These are phyloP conservation scores for Poeciliopsis gracilis DNA, from an alignment of 2,797 vertebrate genomes.

Conservation along the genomic window DNA sequence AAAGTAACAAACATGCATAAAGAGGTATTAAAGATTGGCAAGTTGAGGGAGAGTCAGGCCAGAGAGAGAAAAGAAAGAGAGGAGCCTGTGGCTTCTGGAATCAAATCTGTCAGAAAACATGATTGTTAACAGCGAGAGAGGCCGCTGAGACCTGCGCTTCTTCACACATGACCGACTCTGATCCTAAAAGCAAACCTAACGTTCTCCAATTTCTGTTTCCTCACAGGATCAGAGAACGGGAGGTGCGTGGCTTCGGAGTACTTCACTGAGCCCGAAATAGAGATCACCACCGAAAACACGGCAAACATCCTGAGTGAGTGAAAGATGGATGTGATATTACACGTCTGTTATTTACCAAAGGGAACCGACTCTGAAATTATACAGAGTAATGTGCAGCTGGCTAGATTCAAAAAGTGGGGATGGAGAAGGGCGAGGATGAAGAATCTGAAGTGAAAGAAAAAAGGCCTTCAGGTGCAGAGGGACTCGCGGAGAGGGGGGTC, in stretches of 20 bases:
- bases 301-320: slow-evolving; percentile 93
- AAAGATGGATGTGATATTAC: background rate
- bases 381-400: background rate
- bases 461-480: background rate
- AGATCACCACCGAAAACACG: slow-evolving; percentile 94
- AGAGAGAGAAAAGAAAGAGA: slow-evolving; percentile 13
- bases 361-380: background rate
- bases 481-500: background rate
- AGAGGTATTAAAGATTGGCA: background rate
- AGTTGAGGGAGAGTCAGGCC: slow-evolving; percentile 18
- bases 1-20: slow-evolving; percentile 28
- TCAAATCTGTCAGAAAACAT: slow-evolving; percentile 59
- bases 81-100: slow-evolving; percentile 29
- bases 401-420: background rate
- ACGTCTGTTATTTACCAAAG: background rate
- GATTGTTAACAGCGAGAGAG: slow-evolving; percentile 52
- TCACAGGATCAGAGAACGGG: slow-evolving; percentile 81
- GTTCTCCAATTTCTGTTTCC: slow-evolving; percentile 28
- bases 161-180: slow-evolving; percentile 42
- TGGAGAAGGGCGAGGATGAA: background rate
- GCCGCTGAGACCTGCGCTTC: slow-evolving; percentile 31
- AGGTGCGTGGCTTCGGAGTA: slow-evolving; percentile 92
- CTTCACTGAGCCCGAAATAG: slow-evolving; percentile 91
- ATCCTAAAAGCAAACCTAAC: slow-evolving; percentile 35
- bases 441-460: background rate